A percentile compares a stretch with the other conserved stretches of the same genome.
Conservation (phyloP, 2,113 vertebrate genomes). For the Grammomys dolichurus region DNA sequence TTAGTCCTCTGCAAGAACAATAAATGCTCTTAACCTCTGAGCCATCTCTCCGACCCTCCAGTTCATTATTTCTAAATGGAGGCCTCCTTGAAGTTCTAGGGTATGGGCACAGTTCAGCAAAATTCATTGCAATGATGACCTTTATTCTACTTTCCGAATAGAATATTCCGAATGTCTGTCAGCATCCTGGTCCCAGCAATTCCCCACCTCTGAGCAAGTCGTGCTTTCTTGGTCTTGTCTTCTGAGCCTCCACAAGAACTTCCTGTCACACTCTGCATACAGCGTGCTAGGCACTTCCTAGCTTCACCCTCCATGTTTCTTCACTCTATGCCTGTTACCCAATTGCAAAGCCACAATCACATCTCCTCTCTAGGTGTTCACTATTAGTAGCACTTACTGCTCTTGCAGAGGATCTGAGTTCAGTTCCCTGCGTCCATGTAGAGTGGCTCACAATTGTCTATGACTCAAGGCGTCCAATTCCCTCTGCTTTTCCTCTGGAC, state of each 20-base stretch:
- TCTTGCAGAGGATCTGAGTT: not conserved
- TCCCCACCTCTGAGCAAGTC: not conserved
- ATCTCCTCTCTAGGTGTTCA: not conserved
- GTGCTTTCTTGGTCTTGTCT: not conserved
- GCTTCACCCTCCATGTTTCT: not conserved
- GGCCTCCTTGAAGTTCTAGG: not conserved
- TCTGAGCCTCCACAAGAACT: not conserved
- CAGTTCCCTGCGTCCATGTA: too few relatives aligned
- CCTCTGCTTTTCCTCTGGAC: not conserved
- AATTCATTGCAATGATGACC: not conserved
- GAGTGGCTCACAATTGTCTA: not conserved
- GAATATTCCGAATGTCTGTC: not conserved
- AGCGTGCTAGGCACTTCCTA: not conserved
- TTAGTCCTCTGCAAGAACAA: not conserved
- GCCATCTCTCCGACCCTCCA: not conserved
- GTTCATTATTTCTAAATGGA: not conserved
- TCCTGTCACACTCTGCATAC: not conserved
- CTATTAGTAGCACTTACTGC: too few relatives aligned
- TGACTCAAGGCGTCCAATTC: not conserved
- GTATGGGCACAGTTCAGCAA: not conserved
- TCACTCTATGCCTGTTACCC: not conserved
- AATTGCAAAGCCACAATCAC: not conserved
- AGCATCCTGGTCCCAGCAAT: not conserved
- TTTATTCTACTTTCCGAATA: not conserved
- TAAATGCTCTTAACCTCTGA: not conserved